Conservation (phyloP, 2,797 vertebrate genomes). For the Platalea minor region DNA sequence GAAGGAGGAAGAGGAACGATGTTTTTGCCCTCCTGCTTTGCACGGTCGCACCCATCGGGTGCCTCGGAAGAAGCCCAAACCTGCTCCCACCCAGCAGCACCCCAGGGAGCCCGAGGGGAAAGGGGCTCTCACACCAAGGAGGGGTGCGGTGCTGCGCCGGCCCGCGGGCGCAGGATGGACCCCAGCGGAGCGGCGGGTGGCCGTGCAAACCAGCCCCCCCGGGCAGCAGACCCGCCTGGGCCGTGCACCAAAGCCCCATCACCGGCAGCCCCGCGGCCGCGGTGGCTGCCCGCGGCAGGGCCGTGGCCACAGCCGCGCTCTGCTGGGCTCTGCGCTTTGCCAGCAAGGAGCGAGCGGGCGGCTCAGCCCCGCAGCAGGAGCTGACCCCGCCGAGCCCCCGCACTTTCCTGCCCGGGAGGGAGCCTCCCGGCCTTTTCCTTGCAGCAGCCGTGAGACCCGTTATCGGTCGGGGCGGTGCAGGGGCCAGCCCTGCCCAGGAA, state of each 20-base stretch:
- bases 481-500: not conserved
- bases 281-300: not conserved
- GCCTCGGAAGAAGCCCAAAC: not conserved
- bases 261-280: accelerated
- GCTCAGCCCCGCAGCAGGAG: not conserved
- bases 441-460: not conserved
- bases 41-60: accelerated
- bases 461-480: accelerated
- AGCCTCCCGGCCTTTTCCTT: not conserved
- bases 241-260: too few species aligned
- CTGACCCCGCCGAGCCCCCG: accelerated
- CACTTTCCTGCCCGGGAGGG: not conserved
- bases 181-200: accelerated
- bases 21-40: not conserved
- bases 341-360: accelerated
- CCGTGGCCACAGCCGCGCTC: accelerated
- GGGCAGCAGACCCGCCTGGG: accelerated
- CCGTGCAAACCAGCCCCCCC: not conserved
- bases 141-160: not conserved
- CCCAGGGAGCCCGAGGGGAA: not conserved
- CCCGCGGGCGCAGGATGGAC: not conserved
- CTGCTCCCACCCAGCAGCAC: not conserved
- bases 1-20: not conserved
- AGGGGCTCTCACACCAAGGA: not conserved
- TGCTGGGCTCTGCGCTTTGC: accelerated